These are phyloP conservation scores for Mayetiola destructor DNA, from an alignment of 2,888 invertebrate genomes.

Conservation along the genomic window DNA sequence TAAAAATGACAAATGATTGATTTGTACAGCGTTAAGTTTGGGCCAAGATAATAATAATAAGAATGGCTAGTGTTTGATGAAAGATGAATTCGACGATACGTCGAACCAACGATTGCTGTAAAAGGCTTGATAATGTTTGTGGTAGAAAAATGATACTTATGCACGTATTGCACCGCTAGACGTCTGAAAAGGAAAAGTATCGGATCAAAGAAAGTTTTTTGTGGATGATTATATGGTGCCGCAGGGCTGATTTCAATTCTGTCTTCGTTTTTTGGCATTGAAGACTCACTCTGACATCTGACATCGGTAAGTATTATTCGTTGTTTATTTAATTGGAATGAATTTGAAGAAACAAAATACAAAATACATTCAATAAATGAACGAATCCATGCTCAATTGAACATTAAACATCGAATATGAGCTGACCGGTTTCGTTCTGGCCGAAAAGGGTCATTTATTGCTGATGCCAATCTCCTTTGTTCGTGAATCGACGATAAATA, in stretches of 20 bases:
- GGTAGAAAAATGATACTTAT: conserved; percentile 1
- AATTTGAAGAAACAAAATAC: neutral
- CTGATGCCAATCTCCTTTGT: no score
- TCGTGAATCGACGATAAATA: no score
- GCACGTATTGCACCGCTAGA: conserved; percentile 5
- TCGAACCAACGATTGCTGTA: neutral
- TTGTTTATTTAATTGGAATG: neutral
- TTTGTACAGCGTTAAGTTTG: neutral
- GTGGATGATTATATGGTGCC: neutral
- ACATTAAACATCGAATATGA: no score
- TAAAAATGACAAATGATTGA: neutral
- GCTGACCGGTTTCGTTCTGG: no score
- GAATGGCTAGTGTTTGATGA: neutral
- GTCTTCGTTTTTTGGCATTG: no score
- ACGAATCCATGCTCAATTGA: no score
- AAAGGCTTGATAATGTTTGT: neutral
- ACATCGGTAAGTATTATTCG: neutral
- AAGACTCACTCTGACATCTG: neutral
- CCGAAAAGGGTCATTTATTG: no score
- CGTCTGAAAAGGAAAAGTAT: neutral
- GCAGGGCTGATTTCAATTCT: no score
- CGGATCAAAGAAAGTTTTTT: neutral
- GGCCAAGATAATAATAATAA: no score
- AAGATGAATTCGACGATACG: neutral
- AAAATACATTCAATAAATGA: no score